phyloP scores from a whole-genome alignment of 2,113 vertebrate species.

The Pagrus major region DNA sequence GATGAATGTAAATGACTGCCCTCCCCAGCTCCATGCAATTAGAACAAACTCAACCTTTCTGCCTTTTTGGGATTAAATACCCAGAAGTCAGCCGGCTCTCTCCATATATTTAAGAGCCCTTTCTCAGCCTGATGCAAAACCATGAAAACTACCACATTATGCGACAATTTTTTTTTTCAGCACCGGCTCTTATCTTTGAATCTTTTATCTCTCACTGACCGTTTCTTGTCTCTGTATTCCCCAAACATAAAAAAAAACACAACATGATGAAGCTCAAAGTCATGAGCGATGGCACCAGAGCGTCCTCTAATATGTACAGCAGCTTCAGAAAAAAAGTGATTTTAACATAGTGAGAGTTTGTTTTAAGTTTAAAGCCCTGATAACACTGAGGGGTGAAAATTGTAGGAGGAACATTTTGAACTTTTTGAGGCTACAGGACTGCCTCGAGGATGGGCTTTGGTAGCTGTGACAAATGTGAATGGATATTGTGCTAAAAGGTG shows the following conservation, averaged over 20 bases:
- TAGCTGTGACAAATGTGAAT: neutral
- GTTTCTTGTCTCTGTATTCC: conserved; percentile 50
- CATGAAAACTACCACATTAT: conserved; percentile 72
- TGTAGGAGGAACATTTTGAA: conserved; percentile 2
- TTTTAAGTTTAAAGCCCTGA: conserved; percentile 7
- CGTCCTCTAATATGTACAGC: conserved; percentile 21
- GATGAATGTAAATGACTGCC: conserved; percentile 70
- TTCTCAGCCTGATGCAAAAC: conserved; percentile 72
- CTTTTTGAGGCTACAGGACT: conserved; percentile 9
- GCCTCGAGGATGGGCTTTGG: conserved; percentile 12
- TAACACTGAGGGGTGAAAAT: conserved; percentile 15
- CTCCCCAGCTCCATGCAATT: conserved; percentile 64
- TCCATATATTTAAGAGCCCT: conserved; percentile 60
- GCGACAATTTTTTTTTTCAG: conserved; percentile 40
- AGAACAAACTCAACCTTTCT: conserved; percentile 70
- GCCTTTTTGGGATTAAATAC: conserved; percentile 74
- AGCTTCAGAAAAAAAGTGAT: conserved; percentile 18
- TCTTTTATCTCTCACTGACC: conserved; percentile 64
- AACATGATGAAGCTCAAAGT: conserved; percentile 44
- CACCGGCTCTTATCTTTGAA: conserved; percentile 59
- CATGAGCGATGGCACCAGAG: conserved; percentile 27
- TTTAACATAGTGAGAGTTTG: conserved; percentile 10
- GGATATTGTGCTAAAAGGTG: neutral
- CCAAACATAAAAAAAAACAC: conserved; percentile 44
- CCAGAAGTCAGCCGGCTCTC: conserved; percentile 53